phyloP scores from a whole-genome alignment of 2,797 vertebrate species.

The Euthynnus affinis region DNA sequence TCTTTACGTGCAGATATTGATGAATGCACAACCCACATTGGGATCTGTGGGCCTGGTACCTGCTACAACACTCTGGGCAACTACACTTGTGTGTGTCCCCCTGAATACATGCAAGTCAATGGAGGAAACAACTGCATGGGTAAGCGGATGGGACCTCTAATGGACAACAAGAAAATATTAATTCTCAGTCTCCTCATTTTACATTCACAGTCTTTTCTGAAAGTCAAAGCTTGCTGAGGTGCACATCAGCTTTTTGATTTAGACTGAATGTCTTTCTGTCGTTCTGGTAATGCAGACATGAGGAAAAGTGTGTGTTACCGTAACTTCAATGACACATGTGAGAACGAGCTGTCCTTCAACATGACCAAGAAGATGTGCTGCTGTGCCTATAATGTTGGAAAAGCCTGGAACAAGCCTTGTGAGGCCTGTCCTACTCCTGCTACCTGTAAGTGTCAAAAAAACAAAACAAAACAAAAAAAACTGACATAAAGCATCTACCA shows the following conservation, averaged over 20 bases:
- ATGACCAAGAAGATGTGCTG: constrained; percentile 98
- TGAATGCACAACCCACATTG: constrained; percentile 90
- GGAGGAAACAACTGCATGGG: constrained; percentile 97
- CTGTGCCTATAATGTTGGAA: constrained; percentile 95
- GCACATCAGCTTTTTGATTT: not conserved
- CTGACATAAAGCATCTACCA: not conserved
- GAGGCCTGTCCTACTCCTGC: constrained; percentile 93
- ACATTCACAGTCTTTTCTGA: not conserved
- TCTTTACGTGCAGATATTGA: constrained; percentile 88
- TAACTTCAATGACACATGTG: constrained; percentile 93
- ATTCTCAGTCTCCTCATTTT: not conserved
- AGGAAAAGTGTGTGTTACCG: constrained; percentile 94
- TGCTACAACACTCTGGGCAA: constrained; percentile 96
- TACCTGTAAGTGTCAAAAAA: constrained; percentile 86
- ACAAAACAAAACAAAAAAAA: too few relatives aligned
- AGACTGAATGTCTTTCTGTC: not conserved
- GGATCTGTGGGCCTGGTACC: constrained; percentile 94
- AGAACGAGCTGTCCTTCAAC: constrained; percentile 93
- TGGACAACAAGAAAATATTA: not conserved
- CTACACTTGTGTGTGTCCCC: constrained; percentile 95
- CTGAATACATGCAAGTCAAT: constrained; percentile 96
- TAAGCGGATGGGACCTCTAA: constrained; percentile 65
- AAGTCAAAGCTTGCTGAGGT: not conserved
- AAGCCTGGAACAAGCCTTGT: constrained; percentile 96
- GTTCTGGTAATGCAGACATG: constrained; percentile 86